Base-by-base conservation (phyloP, 2,113 vertebrate genomes). In the Pelusios castaneus region DNA sequence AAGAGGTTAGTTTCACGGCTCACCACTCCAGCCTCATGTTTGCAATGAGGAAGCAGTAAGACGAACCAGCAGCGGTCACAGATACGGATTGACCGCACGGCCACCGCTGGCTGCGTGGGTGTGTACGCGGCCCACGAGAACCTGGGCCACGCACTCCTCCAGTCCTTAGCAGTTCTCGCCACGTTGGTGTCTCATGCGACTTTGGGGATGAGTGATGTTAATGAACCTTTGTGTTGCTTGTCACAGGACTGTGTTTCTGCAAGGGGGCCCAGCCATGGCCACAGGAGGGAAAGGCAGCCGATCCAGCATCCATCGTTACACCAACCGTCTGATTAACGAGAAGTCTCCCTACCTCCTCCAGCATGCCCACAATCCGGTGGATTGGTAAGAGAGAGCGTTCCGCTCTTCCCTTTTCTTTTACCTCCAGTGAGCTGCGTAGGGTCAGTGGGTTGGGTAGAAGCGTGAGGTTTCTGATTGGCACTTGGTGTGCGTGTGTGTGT, bases 281-380 rank as follows among this genome's bases (percentile, higher is more conserved):
- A 98, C 98, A 1, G 98, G 97, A 38, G 98, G 98, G 8, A 97
- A 97, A 60, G 89, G 76, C 5, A 22, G 27, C 52, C 73, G 96
- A 27, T 38, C 85, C 21, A 75, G 80, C 8, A 3, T 34, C 25
- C 76, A 96, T 21, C 49, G 58, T 2, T 51, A 96, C 29, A 97
- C 98, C 82, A 99, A 99, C 97, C 98, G 99, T 78, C 95, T 99
- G 94, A 97, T 98, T 81, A 95, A 97, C 0, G 99, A 99, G 97
- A 98, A 98, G 94, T 99, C 99, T 4, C 98, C 99, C 0, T 99
- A 99, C 87, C 98, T 99, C 19, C 98, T 99, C 11, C 99, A 99
- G 58, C 99, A 99, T 4, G 99, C 99, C n/a, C 98, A 99, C 97
- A 99, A 99, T 95, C 99, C 99, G 0, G 99, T 99, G 70, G 99